phyloP scores from a whole-genome alignment of 1,140 invertebrate genomes.

The Arion vulgaris region DNA sequence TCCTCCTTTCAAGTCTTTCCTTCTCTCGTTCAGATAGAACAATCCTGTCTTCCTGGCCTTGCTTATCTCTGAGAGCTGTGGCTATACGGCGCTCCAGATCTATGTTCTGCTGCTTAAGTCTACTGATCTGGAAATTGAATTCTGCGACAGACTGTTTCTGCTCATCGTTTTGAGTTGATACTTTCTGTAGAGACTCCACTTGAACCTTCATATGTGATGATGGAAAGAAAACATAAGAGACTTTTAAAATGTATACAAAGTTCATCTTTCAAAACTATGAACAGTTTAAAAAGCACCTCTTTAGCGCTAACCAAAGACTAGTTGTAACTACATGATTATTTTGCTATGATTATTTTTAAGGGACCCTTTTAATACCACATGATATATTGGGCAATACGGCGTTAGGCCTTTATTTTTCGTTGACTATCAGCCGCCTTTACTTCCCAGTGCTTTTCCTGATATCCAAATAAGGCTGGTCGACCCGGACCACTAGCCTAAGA shows the following conservation, averaged over 20 bases:
- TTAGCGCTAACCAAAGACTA: too few relatives aligned
- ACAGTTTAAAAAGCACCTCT: too few relatives aligned
- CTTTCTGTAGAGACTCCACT: constrained; percentile 46
- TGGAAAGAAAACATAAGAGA: not conserved
- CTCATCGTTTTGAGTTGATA: constrained; percentile 29
- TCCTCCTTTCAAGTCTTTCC: constrained; percentile 38
- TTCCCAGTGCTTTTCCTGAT: too few relatives aligned
- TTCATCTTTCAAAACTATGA: too few relatives aligned
- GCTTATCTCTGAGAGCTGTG: constrained; percentile 51
- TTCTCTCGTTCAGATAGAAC: constrained; percentile 79
- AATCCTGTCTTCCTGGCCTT: constrained; percentile 82
- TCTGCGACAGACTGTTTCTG: constrained; percentile 31
- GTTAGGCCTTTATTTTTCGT: too few relatives aligned
- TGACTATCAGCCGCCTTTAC: too few relatives aligned
- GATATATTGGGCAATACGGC: too few relatives aligned
- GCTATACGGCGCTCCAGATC: constrained; percentile 43
- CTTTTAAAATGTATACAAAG: not conserved
- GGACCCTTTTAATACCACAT: too few relatives aligned
- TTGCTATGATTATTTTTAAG: too few relatives aligned
- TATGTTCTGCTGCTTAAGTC: constrained; percentile 40
- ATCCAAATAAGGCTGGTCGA: too few relatives aligned
- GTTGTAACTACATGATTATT: too few relatives aligned
- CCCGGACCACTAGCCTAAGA: too few relatives aligned
- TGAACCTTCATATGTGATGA: constrained; percentile 30
- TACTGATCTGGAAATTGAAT: constrained; percentile 42